Evolutionary conservation across 2,797 vertebrate genomes (phyloP), one percentile per base, ranked within the genome.

Genomic region (Onychomys leucogaster): DNA sequence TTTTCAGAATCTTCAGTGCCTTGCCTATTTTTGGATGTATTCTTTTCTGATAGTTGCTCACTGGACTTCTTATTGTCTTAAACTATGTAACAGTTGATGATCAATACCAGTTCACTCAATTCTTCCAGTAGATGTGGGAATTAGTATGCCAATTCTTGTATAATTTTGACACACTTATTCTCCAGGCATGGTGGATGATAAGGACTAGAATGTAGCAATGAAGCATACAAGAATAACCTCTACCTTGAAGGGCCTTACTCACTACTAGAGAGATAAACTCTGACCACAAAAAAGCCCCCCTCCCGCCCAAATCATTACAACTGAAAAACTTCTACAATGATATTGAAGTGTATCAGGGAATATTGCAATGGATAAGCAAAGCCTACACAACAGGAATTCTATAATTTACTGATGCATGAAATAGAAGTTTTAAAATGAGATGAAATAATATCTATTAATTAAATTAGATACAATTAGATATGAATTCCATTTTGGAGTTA

Each of bases 361-460:
- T 4, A 11, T 65, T 89, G 14, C 1, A n/a, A 2, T 83, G 67
- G 4, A 32, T 34, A 76, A 76, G 57, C 6, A 95, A 78, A 87
- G 82, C 21, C 7, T 55, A 29, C 12, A n/a, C 37, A 65, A 75
- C 14, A 5, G 32, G 84, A 94, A 83, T 65, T 2, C 5, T 32
- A 32, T 34, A 9, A 32, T 84, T 94, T 23, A 76, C 14, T 46
- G 63, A 9, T 49, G 80, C 89, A 73, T 10, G 29, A 75, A 89
- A 61, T 91, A 27, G 25, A 87, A 67, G 69, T 80, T 90, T 75
- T 81, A 8, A 75, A 95, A 93, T 71, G 6, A 85, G 11, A 69
- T 82, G 59, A 86, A 76, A 69, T 92, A 46, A 61, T 4, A 37
- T 55, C 65, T 32, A 85, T 11, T 32, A 85, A 88, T 75, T 88